Evolutionary conservation across 2,113 vertebrate genomes (phyloP).

Genomic region (Passer domesticus): DNA sequence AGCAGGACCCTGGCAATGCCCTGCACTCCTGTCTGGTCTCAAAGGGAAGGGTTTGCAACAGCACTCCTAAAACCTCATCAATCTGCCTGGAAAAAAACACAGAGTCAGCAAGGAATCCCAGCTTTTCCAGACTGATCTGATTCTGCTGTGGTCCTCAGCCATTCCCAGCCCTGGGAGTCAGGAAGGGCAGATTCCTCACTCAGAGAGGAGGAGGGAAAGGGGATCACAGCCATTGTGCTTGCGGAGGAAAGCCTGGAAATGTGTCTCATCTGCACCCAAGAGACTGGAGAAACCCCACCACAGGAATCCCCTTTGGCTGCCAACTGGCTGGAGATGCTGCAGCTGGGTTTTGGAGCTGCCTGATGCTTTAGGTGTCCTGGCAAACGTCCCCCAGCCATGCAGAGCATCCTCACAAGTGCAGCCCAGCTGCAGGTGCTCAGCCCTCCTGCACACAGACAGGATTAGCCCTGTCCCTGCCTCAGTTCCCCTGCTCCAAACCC

Average conservation of each 20-base stretch:
- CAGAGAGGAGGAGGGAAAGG: background rate
- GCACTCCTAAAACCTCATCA: background rate
- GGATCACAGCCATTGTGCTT: background rate
- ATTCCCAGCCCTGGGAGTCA: background rate
- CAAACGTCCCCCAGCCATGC: fast-evolving
- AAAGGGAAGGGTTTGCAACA: background rate
- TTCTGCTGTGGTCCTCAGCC: background rate
- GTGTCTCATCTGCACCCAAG: background rate
- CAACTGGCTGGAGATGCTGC: constrained; percentile 17
- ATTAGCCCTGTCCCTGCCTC: background rate
- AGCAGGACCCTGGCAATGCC: background rate
- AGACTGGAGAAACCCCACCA: constrained; percentile 24
- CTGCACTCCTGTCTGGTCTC: background rate
- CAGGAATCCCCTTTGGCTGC: constrained; percentile 7
- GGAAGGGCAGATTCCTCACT: background rate
- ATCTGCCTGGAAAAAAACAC: background rate
- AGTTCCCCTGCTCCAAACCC: background rate
- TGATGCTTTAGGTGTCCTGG: background rate
- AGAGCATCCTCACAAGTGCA: background rate
- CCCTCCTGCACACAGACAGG: background rate
- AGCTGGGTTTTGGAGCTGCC: background rate
- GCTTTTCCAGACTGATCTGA: background rate
- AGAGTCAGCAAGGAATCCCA: background rate
- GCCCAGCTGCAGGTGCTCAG: constrained; percentile 10
- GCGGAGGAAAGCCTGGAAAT: background rate